A percentile compares a stretch with the other conserved stretches of the same genome.
Conservation (phyloP, 2,797 vertebrate genomes). For the Melanotaenia pygmaea region DNA sequence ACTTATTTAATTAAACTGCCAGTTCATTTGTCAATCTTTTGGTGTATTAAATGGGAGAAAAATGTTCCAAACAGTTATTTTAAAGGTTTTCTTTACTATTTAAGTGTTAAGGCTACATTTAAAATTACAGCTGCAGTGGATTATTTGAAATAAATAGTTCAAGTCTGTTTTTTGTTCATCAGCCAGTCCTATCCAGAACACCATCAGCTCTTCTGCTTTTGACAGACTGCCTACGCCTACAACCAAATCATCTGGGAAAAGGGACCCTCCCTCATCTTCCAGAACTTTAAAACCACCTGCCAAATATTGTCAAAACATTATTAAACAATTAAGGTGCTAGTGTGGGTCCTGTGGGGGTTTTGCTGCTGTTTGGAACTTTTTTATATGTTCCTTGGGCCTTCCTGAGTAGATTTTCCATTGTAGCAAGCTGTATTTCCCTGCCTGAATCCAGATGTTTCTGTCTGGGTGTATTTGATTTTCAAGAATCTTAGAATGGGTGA, state of each 20-base stretch:
- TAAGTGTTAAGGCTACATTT: neutral
- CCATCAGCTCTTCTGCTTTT: neutral
- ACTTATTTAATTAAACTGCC: too few species aligned
- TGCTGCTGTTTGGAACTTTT: neutral
- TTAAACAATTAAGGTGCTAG: neutral
- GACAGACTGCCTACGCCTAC: neutral
- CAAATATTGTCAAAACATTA: neutral
- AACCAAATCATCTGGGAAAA: neutral
- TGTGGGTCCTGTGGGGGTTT: neutral
- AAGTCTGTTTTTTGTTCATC: neutral
- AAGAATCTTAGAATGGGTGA: neutral
- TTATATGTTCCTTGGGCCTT: neutral
- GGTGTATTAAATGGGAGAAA: neutral
- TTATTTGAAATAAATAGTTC: neutral
- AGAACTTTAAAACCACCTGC: neutral
- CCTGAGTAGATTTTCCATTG: neutral
- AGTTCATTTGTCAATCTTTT: neutral
- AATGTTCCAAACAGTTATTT: too few species aligned
- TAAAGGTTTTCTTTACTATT: neutral
- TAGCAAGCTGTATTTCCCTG: neutral
- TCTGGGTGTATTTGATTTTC: neutral
- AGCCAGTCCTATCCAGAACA: neutral
- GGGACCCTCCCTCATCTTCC: neutral
- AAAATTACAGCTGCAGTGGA: neutral
- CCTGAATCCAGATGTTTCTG: neutral